These are phyloP conservation scores for Acinonyx jubatus DNA, from an alignment of 2,113 vertebrate species.

Conservation along the genomic window DNA sequence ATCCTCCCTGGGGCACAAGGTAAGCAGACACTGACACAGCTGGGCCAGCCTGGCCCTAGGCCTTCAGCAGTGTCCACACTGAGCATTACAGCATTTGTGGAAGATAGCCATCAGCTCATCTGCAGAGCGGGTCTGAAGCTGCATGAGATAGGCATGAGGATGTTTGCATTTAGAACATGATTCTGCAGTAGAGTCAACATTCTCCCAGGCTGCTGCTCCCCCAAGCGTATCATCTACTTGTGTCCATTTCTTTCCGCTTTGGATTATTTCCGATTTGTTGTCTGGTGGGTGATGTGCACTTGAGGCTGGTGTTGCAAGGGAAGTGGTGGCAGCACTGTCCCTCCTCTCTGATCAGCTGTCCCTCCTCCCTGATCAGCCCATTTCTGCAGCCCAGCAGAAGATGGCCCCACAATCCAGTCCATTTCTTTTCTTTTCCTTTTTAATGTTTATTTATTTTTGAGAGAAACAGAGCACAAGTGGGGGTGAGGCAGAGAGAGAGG, in stretches of 20 bases:
- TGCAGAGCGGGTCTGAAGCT: constrained; percentile 96
- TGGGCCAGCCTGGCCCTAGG: constrained; percentile 75
- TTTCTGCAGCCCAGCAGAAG: neutral
- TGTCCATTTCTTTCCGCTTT: constrained; percentile 95
- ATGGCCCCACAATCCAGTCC: no score
- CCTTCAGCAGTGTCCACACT: constrained; percentile 94
- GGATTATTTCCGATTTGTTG: constrained; percentile 96
- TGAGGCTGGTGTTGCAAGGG: neutral
- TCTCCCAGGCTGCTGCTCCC: constrained; percentile 96
- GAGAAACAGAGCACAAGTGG: no score
- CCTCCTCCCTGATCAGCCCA: neutral
- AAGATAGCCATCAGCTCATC: constrained; percentile 99
- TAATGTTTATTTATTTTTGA: no score
- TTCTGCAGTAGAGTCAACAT: constrained; percentile 96
- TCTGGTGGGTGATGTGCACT: constrained; percentile 77
- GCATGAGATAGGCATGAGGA: constrained; percentile 96
- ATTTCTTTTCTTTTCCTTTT: no score
- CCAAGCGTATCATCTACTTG: constrained; percentile 97
- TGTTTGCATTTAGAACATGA: constrained; percentile 94
- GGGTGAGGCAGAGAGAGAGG: no score
- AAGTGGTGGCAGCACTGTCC: neutral
- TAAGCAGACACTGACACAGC: neutral
- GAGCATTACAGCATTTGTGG: constrained; percentile 95
- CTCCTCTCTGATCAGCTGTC: neutral
- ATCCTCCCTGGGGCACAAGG: neutral